These are phyloP conservation scores for Hipparchia sbordonii DNA, from an alignment of 2,888 invertebrate species.

Conservation along the genomic window DNA sequence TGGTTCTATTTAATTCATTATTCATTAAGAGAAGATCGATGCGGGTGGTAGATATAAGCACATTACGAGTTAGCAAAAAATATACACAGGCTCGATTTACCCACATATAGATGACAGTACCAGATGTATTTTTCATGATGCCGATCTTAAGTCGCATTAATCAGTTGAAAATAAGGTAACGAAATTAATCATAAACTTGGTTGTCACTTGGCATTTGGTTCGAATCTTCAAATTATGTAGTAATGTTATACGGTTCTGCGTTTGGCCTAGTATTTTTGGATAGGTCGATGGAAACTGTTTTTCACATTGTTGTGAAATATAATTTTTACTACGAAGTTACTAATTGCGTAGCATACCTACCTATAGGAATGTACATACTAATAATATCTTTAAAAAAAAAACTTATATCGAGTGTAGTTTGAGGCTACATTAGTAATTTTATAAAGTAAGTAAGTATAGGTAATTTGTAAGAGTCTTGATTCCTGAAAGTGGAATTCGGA, in stretches of 20 bases:
- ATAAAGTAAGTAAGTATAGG: neutral
- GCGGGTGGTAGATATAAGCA: slow-evolving; percentile 49
- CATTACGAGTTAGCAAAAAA: slow-evolving; percentile 46
- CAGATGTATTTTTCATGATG: slow-evolving; percentile 45
- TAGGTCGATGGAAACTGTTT: neutral
- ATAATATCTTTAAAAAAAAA: too few relatives aligned
- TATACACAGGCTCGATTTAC: slow-evolving; percentile 41
- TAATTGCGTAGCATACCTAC: too few relatives aligned
- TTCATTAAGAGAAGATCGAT: slow-evolving; percentile 48
- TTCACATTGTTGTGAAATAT: neutral
- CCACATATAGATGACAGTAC: slow-evolving; percentile 45
- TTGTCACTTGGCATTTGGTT: slow-evolving; percentile 31
- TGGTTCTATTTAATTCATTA: slow-evolving; percentile 48
- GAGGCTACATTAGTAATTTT: neutral
- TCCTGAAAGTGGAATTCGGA: neutral
- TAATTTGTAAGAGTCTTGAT: neutral
- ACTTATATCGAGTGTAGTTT: neutral
- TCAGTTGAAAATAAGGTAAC: slow-evolving; percentile 30
- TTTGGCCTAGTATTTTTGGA: neutral
- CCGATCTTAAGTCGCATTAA: slow-evolving; percentile 30
- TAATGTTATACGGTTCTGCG: neutral
- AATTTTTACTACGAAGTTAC: too few relatives aligned
- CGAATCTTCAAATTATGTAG: neutral
- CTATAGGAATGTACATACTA: too few relatives aligned
- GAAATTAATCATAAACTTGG: slow-evolving; percentile 30